These are phyloP conservation scores for Gavialis gangeticus DNA, from an alignment of 2,113 vertebrate species.

Conservation along the genomic window DNA sequence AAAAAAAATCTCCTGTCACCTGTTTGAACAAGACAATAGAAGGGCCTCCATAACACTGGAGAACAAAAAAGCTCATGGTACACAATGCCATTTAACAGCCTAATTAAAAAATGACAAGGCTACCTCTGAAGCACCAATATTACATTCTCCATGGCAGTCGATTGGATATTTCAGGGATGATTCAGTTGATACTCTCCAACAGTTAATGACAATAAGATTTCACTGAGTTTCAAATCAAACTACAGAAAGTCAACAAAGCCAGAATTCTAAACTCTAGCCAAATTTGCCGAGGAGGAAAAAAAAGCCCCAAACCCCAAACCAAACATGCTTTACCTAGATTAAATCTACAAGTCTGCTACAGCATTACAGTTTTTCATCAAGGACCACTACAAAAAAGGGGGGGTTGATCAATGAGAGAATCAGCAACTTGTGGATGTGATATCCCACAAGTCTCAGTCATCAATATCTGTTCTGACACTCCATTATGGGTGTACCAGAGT, in stretches of 20 bases:
- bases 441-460: neutral
- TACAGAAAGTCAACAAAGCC: neutral
- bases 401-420: neutral
- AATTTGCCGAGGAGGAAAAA: neutral
- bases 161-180: neutral
- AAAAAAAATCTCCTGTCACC: neutral
- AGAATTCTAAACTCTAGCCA: neutral
- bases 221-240: neutral
- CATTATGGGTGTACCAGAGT: rapidly evolving
- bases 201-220: neutral
- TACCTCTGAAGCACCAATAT: constrained; percentile 25
- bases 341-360: neutral
- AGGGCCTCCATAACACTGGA: neutral
- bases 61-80: neutral
- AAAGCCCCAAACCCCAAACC: neutral
- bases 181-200: neutral
- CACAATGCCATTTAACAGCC: neutral
- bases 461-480: neutral
- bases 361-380: neutral
- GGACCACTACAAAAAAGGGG: neutral
- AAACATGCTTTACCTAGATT: neutral
- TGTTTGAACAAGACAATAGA: neutral
- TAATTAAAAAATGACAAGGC: constrained; percentile 20
- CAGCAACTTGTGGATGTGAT: neutral
- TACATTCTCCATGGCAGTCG: neutral